Percentiles rank a stretch among this genome's conserved stretches.
phyloP scores from a whole-genome alignment of 2,113 vertebrate species.

The Gymnogyps californianus region DNA sequence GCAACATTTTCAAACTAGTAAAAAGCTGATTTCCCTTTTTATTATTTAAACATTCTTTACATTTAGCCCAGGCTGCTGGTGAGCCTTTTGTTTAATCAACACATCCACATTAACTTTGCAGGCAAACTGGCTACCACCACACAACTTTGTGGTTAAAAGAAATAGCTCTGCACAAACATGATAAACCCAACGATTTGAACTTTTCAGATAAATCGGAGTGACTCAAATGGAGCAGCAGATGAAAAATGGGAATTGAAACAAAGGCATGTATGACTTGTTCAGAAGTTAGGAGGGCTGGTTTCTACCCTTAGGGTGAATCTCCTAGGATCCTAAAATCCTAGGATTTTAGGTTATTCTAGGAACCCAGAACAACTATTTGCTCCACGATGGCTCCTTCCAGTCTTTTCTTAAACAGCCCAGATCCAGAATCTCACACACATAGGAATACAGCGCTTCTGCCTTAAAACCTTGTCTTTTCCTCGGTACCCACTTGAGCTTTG shows the following conservation, averaged over 20 bases:
- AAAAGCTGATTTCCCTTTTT: not conserved
- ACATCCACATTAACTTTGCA: not conserved
- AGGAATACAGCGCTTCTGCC: not conserved
- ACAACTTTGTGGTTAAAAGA: not conserved
- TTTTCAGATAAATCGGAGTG: not conserved
- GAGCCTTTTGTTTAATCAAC: not conserved
- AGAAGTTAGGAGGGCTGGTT: not conserved
- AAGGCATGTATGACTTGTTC: not conserved
- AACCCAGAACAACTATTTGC: not conserved
- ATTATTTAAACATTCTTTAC: not conserved
- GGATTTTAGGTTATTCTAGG: not conserved
- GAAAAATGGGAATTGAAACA: not conserved
- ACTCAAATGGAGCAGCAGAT: not conserved
- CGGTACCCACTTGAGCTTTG: not conserved
- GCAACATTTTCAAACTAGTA: not conserved
- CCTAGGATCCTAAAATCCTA: not conserved
- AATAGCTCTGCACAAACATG: not conserved
- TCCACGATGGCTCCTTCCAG: not conserved
- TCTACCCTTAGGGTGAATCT: not conserved
- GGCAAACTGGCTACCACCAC: not conserved
- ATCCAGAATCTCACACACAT: not conserved
- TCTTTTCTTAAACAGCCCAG: not conserved
- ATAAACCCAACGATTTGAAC: accelerated
- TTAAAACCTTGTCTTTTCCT: not conserved
- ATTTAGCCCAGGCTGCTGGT: not conserved